Evolutionary conservation across 2,113 vertebrate genomes (phyloP).

Genomic region (Empidonax traillii): DNA sequence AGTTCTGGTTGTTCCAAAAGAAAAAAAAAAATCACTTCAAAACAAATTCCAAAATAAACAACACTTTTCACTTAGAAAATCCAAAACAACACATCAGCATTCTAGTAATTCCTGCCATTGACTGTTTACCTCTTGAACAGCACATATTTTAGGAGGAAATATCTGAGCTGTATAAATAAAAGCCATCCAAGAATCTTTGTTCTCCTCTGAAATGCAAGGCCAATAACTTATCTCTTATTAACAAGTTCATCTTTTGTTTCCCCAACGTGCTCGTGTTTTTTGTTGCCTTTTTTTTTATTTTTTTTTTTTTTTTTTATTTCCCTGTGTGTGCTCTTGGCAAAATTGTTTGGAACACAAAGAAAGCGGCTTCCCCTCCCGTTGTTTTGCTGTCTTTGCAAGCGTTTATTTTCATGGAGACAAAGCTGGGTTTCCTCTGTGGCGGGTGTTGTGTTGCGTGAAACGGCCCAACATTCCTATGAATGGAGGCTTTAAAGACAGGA

Average conservation of each 20-base stretch:
- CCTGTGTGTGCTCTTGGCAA: neutral
- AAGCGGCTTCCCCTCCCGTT: constrained; percentile 57
- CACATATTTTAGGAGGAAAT: constrained; percentile 12
- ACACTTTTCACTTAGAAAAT: neutral
- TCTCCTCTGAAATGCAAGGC: constrained; percentile 29
- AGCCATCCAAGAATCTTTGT: neutral
- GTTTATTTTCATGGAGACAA: constrained; percentile 37
- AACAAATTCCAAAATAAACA: constrained; percentile 49
- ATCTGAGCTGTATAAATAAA: neutral
- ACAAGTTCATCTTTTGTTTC: constrained; percentile 43
- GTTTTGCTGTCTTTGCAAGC: constrained; percentile 44
- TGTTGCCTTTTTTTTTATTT: too few relatives aligned
- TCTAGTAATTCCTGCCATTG: constrained; percentile 32
- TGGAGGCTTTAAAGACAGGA: constrained; percentile 17
- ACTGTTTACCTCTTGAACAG: neutral
- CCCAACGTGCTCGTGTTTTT: neutral
- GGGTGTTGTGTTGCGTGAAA: neutral
- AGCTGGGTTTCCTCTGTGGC: constrained; percentile 28
- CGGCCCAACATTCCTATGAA: neutral
- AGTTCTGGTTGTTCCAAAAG: neutral
- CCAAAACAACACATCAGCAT: neutral
- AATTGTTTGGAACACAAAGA: constrained; percentile 36
- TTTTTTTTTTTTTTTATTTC: fast-evolving
- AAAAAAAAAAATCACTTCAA: neutral
- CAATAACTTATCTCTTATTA: constrained; percentile 52